Conservation (phyloP, 2,113 vertebrate species). For the Amia ocellicauda region DNA sequence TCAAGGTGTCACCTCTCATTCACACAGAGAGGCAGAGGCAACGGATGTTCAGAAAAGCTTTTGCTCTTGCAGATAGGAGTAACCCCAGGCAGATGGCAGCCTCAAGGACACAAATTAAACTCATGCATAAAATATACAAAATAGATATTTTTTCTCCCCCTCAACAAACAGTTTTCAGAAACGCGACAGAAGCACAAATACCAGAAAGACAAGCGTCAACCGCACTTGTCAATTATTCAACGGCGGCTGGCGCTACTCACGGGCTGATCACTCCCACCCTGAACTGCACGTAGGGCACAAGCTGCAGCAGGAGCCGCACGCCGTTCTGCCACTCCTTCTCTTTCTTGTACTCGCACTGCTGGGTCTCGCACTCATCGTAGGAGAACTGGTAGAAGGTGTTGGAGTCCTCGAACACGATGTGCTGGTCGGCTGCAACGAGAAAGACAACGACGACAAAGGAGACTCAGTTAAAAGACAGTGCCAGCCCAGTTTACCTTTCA, state of each 20-base stretch:
- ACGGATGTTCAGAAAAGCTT: no score
- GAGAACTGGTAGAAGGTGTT: constrained; percentile 96
- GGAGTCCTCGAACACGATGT: constrained; percentile 86
- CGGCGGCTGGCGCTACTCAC: constrained; percentile 69
- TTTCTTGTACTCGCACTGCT: constrained; percentile 87
- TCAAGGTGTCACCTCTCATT: no score
- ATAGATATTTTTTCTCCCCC: no score
- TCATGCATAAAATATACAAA: no score
- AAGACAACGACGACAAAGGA: constrained; percentile 14
- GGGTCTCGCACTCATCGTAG: constrained; percentile 84
- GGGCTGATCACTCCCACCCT: constrained; percentile 72
- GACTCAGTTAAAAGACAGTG: not conserved
- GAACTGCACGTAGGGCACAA: constrained; percentile 79
- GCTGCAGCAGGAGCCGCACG: constrained; percentile 82
- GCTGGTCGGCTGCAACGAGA: constrained; percentile 79
- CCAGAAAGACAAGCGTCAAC: not conserved
- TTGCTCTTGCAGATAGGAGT: no score
- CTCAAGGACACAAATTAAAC: no score
- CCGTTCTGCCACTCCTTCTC: constrained; percentile 89
- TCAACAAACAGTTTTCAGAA: not conserved
- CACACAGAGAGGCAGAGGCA: no score
- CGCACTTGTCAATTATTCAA: no score
- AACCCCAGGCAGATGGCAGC: no score
- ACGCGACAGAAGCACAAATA: not conserved
- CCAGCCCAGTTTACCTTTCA: no score